A percentile compares a stretch with the other conserved stretches of the same genome.
phyloP scores from a whole-genome alignment of 2,113 vertebrate species.

The Poicephalus meyeri region DNA sequence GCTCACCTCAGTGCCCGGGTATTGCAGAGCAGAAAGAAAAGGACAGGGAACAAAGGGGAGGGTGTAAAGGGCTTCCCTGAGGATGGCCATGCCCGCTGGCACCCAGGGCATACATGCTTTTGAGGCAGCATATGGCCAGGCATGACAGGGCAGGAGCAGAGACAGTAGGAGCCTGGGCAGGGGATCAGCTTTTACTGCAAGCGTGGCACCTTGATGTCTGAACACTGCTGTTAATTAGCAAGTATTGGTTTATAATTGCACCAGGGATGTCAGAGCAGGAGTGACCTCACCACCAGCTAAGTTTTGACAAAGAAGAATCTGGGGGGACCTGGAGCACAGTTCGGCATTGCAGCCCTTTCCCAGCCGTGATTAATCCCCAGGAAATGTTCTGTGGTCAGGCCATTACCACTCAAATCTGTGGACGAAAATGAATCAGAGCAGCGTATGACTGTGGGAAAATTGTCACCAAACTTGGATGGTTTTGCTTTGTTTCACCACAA shows the following conservation, averaged over 20 bases:
- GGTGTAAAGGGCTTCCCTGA: neutral
- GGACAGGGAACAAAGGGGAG: neutral
- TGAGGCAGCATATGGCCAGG: neutral
- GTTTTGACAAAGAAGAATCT: neutral
- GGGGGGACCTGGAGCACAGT: constrained; percentile 24
- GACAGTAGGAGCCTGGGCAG: neutral
- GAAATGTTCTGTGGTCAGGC: constrained; percentile 61
- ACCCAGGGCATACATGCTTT: neutral
- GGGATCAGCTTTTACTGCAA: neutral
- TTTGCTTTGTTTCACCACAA: constrained; percentile 56
- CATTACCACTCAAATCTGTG: constrained; percentile 33
- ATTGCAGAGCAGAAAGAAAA: neutral
- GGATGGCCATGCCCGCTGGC: fast-evolving
- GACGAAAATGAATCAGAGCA: constrained; percentile 42
- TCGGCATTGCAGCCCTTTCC: neutral
- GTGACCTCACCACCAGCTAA: neutral
- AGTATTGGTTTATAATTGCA: neutral
- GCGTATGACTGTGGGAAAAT: constrained; percentile 50
- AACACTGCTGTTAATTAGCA: neutral
- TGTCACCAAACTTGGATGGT: constrained; percentile 54
- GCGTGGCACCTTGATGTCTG: neutral
- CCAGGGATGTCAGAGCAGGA: neutral
- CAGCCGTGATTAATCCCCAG: constrained; percentile 55
- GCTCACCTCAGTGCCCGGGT: neutral
- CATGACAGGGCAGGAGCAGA: neutral